Conservation (phyloP, 2,113 vertebrate genomes). For the Tretioscincus oriximinensis region DNA sequence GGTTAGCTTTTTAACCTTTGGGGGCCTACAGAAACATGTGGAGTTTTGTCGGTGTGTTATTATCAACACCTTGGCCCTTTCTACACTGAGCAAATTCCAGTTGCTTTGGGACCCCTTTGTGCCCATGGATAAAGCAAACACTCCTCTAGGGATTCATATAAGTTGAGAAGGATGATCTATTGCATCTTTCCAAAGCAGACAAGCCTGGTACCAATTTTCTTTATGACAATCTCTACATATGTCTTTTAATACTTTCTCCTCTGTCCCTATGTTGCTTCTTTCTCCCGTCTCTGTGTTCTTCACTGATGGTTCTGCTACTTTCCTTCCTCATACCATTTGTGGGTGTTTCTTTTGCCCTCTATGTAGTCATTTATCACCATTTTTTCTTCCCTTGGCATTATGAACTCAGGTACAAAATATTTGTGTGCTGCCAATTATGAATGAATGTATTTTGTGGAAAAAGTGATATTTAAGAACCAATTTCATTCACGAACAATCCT, state of each 20-base stretch:
- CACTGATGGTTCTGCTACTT: constrained; percentile 23
- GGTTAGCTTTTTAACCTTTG: too few species aligned
- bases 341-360: constrained; percentile 32
- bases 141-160: background rate
- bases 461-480: background rate
- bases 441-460: background rate
- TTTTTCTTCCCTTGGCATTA: background rate
- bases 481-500: background rate
- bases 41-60: too few species aligned
- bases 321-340: constrained; percentile 11
- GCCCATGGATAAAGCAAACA: too few species aligned
- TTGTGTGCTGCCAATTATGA: background rate
- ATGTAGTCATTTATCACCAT: constrained; percentile 21
- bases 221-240: background rate
- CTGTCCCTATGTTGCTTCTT: constrained; percentile 6
- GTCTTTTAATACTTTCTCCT: background rate
- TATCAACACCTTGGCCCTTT: too few species aligned
- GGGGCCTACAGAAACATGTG: too few species aligned
- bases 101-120: too few species aligned
- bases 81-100: too few species aligned
- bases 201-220: constrained; percentile 22
- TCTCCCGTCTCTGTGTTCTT: constrained; percentile 22
- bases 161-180: background rate
- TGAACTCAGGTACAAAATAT: constrained; percentile 7
- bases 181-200: constrained; percentile 13